These are phyloP conservation scores for Brachionus paranguensis DNA, from an alignment of 1,140 invertebrate genomes.

Conservation along the genomic window DNA sequence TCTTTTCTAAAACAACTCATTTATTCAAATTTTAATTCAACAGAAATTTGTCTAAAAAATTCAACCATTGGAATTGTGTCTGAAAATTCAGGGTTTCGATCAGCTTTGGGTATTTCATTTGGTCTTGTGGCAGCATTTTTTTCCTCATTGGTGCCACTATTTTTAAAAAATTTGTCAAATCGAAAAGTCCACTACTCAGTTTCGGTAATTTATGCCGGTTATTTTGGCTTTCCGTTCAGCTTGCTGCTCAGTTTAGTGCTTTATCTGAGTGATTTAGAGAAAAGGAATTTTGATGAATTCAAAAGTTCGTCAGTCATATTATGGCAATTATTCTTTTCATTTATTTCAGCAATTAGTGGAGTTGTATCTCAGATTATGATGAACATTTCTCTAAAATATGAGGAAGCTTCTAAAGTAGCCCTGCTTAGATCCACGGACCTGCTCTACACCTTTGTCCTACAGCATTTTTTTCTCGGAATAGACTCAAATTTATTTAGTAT, in stretches of 20 bases:
- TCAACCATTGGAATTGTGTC: not conserved
- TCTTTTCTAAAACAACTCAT: not conserved
- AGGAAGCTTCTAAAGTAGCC: slow-evolving; percentile 18
- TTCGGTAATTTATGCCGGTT: slow-evolving; percentile 16
- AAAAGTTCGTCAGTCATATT: not conserved
- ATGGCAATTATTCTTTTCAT: slow-evolving; percentile 13
- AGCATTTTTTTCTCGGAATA: slow-evolving; percentile 21
- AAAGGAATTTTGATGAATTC: not conserved
- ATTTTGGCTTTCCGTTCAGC: slow-evolving; percentile 16
- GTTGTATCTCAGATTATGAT: slow-evolving; percentile 25
- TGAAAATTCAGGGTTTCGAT: not conserved
- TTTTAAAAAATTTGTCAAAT: slow-evolving; percentile 35
- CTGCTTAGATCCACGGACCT: slow-evolving; percentile 15
- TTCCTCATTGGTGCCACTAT: not conserved
- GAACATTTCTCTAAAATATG: slow-evolving; percentile 28
- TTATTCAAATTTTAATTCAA: not conserved
- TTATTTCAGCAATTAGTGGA: not conserved
- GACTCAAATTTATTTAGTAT: slow-evolving; percentile 27
- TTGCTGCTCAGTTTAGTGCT: not conserved
- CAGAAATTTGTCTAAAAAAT: not conserved
- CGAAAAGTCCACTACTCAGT: slow-evolving; percentile 33
- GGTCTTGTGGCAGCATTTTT: not conserved
- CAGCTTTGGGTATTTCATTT: not conserved
- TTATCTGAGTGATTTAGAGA: not conserved
- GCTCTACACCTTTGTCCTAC: slow-evolving; percentile 6